Percentiles rank a stretch among this genome's conserved stretches.
Evolutionary conservation across 2,797 vertebrate genomes (phyloP).

Genomic region (Tokudaia tokunoshimensis): DNA sequence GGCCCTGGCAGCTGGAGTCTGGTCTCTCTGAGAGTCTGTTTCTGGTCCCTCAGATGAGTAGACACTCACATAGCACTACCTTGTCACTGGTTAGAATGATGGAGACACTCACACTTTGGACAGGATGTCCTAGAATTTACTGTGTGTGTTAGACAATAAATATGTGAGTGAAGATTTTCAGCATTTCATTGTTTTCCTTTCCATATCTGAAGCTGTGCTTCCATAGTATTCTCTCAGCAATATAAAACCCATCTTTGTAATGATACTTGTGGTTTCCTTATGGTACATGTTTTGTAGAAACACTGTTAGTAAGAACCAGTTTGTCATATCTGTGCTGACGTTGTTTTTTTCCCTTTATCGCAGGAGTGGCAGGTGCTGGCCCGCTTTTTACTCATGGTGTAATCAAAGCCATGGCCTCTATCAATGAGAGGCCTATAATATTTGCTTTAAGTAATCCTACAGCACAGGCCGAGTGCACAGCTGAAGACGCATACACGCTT

Average conservation of each 20-base stretch:
- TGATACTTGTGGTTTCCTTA: not conserved
- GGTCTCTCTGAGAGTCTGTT: not conserved
- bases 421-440: slow-evolving; percentile 95
- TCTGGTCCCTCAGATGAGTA: not conserved
- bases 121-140: not conserved
- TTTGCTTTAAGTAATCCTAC: slow-evolving; percentile 98
- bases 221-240: not conserved
- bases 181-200: slow-evolving; percentile 31
- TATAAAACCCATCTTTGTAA: not conserved
- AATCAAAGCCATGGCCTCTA: slow-evolving; percentile 92
- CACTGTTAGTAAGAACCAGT: slow-evolving; percentile 37
- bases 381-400: slow-evolving; percentile 94
- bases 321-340: slow-evolving; percentile 6
- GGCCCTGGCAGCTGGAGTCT: not conserved
- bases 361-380: slow-evolving; percentile 97
- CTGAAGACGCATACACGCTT: slow-evolving; percentile 95
- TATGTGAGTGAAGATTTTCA: slow-evolving; percentile 34
- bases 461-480: slow-evolving; percentile 95
- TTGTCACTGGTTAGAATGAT: not conserved
- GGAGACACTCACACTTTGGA: not conserved
- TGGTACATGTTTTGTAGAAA: not conserved
- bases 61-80: not conserved
- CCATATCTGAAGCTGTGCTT: slow-evolving; percentile 32
- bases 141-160: not conserved
- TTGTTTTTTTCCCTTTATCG: slow-evolving; percentile 15